Base-by-base conservation (phyloP, 2,797 vertebrate genomes). In the Lagocephalus sceleratus region DNA sequence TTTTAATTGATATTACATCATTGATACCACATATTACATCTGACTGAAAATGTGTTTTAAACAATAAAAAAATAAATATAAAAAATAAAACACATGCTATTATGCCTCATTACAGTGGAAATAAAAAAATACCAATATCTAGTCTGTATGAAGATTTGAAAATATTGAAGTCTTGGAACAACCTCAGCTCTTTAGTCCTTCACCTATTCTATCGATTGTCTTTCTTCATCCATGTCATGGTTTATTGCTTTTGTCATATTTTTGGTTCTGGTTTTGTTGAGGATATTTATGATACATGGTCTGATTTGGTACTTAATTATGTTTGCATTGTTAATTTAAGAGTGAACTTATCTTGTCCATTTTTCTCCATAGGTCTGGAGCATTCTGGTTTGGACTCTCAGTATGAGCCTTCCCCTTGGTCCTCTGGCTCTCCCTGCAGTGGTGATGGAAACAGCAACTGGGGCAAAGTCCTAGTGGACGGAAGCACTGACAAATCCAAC, bases 361-460 rank as follows among this genome's bases (percentile, higher is more conserved):
- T 3, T 20, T 11, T 62, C 39, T 64, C 32, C 50, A 25, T 87
- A 99, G 96, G 95, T 91, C 84, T 94, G 87, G 95, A 94, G 82
- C 94, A 95, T 84, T 89, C 88, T 71, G 92, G 91, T 87, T 90
- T 95, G 85, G 96, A 94, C 85, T 88, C 94, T 44, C 95, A 96
- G 87, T 97, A 98, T 97, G 97, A 98, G 88, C 94, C 91, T 89
- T 93, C 91, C 72, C 92, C 92, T 69, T 96, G 92, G 94, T 95
- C 92, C 76, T 90, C 93, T 87, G 91, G 93, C 74, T 96, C 95
- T 87, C 93, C 94, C 70, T 92, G 92, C 59, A 94, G 92, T 63
- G 93, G 92, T 51, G 94, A 97, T 86, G 82, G 92, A 60, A 93
- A 93, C 92, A 93, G 93, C 91, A 93, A 92, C 90, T 96, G 94